phyloP scores from a whole-genome alignment of 2,797 vertebrate species.

The Danionella dracula region DNA sequence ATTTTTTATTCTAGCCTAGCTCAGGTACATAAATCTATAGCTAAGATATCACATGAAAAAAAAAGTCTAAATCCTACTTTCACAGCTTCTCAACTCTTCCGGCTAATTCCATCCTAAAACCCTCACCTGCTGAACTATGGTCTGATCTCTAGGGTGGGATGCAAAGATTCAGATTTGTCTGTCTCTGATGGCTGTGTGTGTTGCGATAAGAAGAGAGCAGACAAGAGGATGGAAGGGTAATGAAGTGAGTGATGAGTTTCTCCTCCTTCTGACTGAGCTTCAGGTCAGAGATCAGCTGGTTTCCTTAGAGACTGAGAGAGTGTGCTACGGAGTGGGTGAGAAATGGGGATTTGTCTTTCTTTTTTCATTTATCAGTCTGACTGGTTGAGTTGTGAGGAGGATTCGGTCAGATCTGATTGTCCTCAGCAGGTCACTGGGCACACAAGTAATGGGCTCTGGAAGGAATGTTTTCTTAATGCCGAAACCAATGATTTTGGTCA shows the following conservation, averaged over 20 bases:
- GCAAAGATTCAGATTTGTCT: slow-evolving; percentile 28
- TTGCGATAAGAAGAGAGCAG: slow-evolving; percentile 40
- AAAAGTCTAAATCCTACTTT: not conserved
- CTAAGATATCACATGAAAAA: not conserved
- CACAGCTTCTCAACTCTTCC: not conserved
- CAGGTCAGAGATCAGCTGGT: slow-evolving; percentile 27
- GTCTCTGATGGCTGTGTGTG: slow-evolving; percentile 38
- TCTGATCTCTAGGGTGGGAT: slow-evolving; percentile 14
- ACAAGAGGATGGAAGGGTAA: slow-evolving; percentile 37
- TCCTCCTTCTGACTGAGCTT: slow-evolving; percentile 29
- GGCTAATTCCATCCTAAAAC: slow-evolving; percentile 14
- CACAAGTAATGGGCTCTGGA: slow-evolving; percentile 17
- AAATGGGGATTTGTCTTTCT: slow-evolving; percentile 27
- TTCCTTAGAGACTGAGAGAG: slow-evolving; percentile 7
- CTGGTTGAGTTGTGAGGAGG: slow-evolving; percentile 32
- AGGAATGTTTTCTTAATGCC: not conserved
- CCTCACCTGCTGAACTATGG: not conserved
- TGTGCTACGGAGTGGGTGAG: slow-evolving; percentile 24
- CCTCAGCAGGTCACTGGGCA: slow-evolving; percentile 22
- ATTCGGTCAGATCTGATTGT: slow-evolving; percentile 27
- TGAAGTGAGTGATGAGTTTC: slow-evolving; percentile 47
- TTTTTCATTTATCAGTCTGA: slow-evolving; percentile 39
- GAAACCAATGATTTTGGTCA: slow-evolving; percentile 7
- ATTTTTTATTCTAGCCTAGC: not conserved
- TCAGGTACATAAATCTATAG: not conserved